Conservation (phyloP, 2,797 vertebrate species). For the Chloroceryle amazona region DNA sequence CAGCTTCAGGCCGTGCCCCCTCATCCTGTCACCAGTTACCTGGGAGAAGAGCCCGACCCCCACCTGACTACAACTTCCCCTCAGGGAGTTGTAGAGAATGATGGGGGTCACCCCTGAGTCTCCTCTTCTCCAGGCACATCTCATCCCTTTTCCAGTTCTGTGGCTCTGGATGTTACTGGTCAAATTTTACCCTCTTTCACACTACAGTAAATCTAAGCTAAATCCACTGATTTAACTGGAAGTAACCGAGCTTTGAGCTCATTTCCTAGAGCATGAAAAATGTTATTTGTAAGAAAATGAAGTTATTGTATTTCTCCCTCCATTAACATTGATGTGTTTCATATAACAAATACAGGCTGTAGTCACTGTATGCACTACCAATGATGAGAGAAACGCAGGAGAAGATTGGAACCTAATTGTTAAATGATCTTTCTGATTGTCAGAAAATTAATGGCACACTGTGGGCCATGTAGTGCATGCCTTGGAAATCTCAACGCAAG, state of each 20-base stretch:
- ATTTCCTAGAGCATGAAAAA: constrained; percentile 14
- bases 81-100: no score
- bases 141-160: neutral
- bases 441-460: constrained; percentile 13
- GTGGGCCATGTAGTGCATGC: constrained; percentile 10
- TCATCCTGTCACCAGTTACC: no score
- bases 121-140: neutral
- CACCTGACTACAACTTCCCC: no score
- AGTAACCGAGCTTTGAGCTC: neutral
- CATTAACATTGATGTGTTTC: neutral
- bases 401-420: constrained; percentile 20
- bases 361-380: neutral
- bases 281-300: neutral
- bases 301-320: neutral
- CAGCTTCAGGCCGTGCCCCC: no score
- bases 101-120: no score
- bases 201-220: constrained; percentile 2
- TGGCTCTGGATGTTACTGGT: neutral
- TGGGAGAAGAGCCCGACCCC: no score
- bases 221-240: constrained; percentile 30
- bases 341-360: neutral
- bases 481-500: constrained; percentile 11
- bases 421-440: constrained; percentile 24
- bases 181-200: neutral
- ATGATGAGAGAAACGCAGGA: constrained; percentile 32